These are phyloP conservation scores for Falco rusticolus DNA, from an alignment of 2,797 vertebrate species.

Conservation along the genomic window DNA sequence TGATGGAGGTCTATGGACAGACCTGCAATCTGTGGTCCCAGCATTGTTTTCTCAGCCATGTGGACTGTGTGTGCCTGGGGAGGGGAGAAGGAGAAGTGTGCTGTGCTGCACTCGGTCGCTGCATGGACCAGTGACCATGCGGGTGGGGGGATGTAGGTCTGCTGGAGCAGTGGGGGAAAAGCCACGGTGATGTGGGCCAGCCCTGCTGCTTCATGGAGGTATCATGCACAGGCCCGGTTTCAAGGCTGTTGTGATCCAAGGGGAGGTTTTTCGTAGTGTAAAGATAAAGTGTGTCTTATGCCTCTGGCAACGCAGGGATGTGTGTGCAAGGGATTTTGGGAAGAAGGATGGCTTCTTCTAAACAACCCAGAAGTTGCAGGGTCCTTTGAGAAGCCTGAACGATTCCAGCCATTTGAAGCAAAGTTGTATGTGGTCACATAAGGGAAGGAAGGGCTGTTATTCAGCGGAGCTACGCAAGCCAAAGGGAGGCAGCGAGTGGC, in stretches of 20 bases:
- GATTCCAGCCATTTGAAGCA: not conserved
- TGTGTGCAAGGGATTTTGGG: not conserved
- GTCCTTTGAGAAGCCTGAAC: not conserved
- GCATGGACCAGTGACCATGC: fast-evolving
- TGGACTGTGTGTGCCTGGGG: not conserved
- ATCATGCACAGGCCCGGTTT: fast-evolving
- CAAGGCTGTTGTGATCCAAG: not conserved
- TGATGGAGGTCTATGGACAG: not conserved
- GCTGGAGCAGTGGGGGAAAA: not conserved
- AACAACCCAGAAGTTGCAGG: not conserved
- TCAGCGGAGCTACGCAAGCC: not conserved
- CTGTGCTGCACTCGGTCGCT: fast-evolving
- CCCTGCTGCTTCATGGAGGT: not conserved
- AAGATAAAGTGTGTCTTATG: not conserved
- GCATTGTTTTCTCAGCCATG: not conserved
- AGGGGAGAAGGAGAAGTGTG: not conserved
- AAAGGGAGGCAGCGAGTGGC: not conserved
- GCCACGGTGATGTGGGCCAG: too few species aligned
- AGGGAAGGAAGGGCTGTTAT: not conserved
- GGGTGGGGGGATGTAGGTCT: not conserved
- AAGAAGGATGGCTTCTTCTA: not conserved
- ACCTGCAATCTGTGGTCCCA: not conserved
- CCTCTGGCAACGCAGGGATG: not conserved
- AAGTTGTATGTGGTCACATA: not conserved
- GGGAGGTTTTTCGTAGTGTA: not conserved